Conservation (phyloP, 2,888 invertebrate species). For the Chrysolina americana region DNA sequence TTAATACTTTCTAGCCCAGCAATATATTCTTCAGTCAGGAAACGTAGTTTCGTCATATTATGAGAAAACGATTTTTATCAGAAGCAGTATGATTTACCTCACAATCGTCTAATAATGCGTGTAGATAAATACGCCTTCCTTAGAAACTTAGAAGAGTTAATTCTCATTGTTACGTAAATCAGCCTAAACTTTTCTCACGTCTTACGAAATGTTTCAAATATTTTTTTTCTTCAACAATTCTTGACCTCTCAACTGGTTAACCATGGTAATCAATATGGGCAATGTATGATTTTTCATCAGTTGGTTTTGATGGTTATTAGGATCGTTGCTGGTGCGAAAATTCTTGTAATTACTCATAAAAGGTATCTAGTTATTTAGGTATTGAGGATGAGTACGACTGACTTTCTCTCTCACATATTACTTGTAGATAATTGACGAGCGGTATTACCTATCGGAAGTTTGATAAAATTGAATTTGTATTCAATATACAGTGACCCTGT, state of each 20-base stretch:
- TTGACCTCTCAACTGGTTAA: neutral
- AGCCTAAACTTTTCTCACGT: neutral
- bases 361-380: too few relatives aligned
- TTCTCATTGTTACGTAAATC: neutral
- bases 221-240: neutral
- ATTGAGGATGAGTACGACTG: too few relatives aligned
- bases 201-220: neutral
- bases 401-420: too few relatives aligned
- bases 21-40: neutral
- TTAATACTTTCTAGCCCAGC: neutral
- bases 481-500: too few relatives aligned
- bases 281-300: neutral
- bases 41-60: neutral
- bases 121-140: neutral
- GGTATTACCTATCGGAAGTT: too few relatives aligned
- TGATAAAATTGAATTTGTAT: too few relatives aligned
- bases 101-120: neutral
- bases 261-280: neutral
- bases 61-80: slow-evolving; percentile 3
- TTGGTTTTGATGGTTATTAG: too few relatives aligned
- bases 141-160: neutral
- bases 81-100: neutral
- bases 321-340: too few relatives aligned
- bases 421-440: too few relatives aligned
- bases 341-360: too few relatives aligned